Percentiles rank a stretch among this genome's conserved stretches.
These are phyloP conservation scores for Bradypodion ventrale DNA, from an alignment of 2,797 vertebrate species.

Conservation along the genomic window DNA sequence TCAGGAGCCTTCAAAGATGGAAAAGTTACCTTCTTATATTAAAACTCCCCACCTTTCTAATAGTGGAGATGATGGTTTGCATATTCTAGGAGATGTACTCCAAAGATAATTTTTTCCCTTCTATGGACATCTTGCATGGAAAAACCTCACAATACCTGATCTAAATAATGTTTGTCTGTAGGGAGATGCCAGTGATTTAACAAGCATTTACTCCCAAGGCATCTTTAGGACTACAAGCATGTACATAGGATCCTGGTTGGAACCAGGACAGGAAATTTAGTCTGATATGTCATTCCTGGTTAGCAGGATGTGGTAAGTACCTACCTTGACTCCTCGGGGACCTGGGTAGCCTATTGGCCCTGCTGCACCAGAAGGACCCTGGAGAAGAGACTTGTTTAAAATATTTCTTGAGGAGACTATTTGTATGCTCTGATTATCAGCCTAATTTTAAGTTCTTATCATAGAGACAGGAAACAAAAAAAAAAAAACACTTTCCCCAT, in stretches of 20 bases:
- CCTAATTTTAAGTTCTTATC: background rate
- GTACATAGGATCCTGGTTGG: background rate
- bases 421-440: background rate
- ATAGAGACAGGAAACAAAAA: background rate
- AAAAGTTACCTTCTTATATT: too few relatives aligned
- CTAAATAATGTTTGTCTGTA: background rate
- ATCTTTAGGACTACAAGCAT: background rate
- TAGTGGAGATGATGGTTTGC: too few relatives aligned
- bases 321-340: constrained; percentile 91
- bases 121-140: background rate
- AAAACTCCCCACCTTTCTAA: too few relatives aligned
- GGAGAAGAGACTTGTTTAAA: background rate
- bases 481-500: background rate
- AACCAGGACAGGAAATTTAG: background rate
- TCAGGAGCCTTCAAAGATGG: too few relatives aligned
- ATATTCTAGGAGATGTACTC: too few relatives aligned
- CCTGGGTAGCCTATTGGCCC: constrained; percentile 91
- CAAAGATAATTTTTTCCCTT: too few relatives aligned
- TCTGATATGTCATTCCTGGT: background rate
- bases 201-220: background rate
- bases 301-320: background rate
- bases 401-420: background rate
- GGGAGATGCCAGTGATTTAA: background rate
- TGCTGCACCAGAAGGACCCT: constrained; percentile 83
- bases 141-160: background rate